Conservation (phyloP, 2,113 vertebrate genomes). For the Cygnus buccinator region DNA sequence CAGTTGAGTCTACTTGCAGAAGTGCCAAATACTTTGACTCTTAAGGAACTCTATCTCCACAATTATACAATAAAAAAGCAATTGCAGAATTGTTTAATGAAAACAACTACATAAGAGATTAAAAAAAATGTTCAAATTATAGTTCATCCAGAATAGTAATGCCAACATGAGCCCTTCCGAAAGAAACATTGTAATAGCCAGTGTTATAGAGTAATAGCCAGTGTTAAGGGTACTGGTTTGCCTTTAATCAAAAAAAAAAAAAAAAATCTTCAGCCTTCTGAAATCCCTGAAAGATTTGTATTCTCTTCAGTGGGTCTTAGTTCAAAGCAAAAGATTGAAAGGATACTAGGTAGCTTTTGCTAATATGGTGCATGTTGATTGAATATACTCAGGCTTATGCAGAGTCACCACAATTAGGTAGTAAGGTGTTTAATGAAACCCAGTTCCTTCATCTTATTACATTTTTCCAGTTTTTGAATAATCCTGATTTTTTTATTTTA, state of each 20-base stretch:
- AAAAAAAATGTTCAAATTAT: neutral
- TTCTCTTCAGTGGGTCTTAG: neutral
- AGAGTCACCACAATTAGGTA: neutral
- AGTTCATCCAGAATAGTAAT: neutral
- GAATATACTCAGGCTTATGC: neutral
- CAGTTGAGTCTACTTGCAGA: neutral
- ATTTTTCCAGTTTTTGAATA: neutral
- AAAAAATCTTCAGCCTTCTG: neutral
- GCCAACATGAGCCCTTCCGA: neutral
- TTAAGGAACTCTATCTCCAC: neutral
- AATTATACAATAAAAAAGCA: neutral
- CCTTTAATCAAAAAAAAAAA: neutral
- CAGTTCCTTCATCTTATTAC: neutral
- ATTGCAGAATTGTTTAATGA: neutral
- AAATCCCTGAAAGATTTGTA: neutral
- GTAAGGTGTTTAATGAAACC: neutral
- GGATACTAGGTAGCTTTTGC: neutral
- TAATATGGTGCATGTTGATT: neutral
- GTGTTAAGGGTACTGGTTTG: neutral
- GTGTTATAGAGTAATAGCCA: neutral
- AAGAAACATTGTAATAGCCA: neutral
- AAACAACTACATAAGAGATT: neutral
- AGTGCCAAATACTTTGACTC: neutral
- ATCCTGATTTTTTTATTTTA: neutral
- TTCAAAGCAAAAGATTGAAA: neutral